Base-by-base conservation (phyloP, 2,113 vertebrate species). In the Mesocricetus auratus region DNA sequence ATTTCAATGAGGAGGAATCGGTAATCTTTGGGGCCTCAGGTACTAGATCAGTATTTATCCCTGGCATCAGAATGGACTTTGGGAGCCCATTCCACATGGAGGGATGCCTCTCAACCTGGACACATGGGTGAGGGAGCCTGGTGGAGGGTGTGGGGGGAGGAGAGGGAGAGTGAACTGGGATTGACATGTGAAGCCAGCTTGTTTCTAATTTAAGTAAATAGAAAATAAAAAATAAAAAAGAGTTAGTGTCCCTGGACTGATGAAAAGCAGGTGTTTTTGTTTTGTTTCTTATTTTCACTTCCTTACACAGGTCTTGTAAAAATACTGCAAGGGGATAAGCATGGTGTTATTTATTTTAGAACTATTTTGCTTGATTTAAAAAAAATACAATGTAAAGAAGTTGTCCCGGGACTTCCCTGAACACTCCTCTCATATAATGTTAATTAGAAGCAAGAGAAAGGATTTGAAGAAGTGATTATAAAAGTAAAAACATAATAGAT, bases 361-460 rank as follows among this genome's bases (percentile, higher is more conserved):
- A 45, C 66, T 62, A 39, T 53, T 83, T 77, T 62, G 29, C 73
- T 74, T 89, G 69, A 19, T 56, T 90, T 64, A 45, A 64, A 64
- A 39, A 69, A 86, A 68, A 50, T 68, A 24, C 33, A 66, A 36
- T 1, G 19, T 50, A 86, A 85, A 86, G 60, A 66, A 12, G 5
- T 13, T 86, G 62, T 36, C 62, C 17, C 93, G 15, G 36, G 11
- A 47, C 1, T 93, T 77, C 39, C 86, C 16, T 74, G 15, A 11
- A 77, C 26, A 71, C 66, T 93, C 26, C 45, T 33, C 66, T 93
- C 24, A 45, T 47, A 50, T 29, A 97, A 79, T 68, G 17, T 42
- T 96, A 68, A 85, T 33, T 69, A 93, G 11, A 91, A 95, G 10
- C 56, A 85, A 82, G 36, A 87, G 93, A 68, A 24, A 86, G 86